Conservation (phyloP, 53 echinoderm and acorn worm genomes). For the Hippasteria phrygiana region DNA sequence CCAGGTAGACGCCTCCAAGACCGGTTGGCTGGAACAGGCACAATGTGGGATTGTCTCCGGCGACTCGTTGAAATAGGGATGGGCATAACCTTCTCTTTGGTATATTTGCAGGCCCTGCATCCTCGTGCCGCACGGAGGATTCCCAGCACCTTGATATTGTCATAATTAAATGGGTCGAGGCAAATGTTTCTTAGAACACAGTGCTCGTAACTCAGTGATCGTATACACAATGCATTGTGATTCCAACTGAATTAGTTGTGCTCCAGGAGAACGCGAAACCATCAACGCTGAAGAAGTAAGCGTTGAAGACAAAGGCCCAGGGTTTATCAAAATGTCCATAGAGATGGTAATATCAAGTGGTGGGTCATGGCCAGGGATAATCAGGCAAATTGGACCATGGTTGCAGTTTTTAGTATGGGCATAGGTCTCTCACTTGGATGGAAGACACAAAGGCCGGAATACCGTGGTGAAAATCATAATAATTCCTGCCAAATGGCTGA, state of each 20-base stretch:
- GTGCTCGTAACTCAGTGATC: background rate
- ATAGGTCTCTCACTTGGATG: background rate
- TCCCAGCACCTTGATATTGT: background rate
- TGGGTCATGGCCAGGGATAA: slow-evolving; percentile 2
- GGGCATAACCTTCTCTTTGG: background rate
- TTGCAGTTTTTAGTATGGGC: background rate
- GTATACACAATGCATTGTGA: background rate
- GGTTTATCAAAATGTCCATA: slow-evolving; percentile 4
- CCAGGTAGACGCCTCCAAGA: background rate
- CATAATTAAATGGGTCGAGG: background rate
- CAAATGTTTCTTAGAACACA: background rate
- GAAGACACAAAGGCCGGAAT: background rate
- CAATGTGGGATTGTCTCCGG: background rate
- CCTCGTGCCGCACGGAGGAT: background rate
- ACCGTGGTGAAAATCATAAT: no score
- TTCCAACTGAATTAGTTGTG: background rate
- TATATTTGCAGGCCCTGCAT: background rate
- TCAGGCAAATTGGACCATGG: slow-evolving; percentile 1
- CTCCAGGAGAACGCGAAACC: background rate
- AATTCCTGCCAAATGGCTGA: no score
- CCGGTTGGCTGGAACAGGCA: slow-evolving; percentile 8
- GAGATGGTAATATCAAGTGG: slow-evolving; percentile 10
- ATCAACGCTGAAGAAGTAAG: slow-evolving; percentile 12
- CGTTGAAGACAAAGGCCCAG: slow-evolving; percentile 17
- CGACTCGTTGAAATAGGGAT: background rate